Percentiles rank a stretch among this genome's conserved stretches.
phyloP scores from a whole-genome alignment of 1,140 invertebrate genomes.

The Drosophila navojoa region DNA sequence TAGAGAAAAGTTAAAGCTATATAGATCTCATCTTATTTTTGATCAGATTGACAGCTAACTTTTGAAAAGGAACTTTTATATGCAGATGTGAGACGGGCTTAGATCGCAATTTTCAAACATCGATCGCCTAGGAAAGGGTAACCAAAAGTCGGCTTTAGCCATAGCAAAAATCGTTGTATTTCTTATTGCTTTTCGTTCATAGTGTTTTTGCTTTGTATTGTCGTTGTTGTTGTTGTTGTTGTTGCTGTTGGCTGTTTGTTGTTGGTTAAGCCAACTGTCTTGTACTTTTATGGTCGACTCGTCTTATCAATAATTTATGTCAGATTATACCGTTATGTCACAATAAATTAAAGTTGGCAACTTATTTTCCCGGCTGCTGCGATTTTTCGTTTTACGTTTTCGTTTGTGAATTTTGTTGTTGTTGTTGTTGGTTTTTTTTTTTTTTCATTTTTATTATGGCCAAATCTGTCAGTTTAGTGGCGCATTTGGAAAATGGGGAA shows the following conservation, averaged over 20 bases:
- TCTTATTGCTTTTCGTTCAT: constrained; percentile 18
- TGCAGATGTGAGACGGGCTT: too few relatives aligned
- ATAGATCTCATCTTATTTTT: too few relatives aligned
- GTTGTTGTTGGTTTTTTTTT: too few relatives aligned
- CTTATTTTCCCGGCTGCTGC: constrained; percentile 76
- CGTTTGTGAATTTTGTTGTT: constrained; percentile 10
- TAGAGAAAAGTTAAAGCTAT: too few relatives aligned
- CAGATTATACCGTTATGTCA: constrained; percentile 83
- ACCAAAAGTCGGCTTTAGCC: constrained; percentile 18
- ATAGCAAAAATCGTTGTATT: not conserved
- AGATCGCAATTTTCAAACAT: too few relatives aligned
- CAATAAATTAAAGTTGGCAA: constrained; percentile 83
- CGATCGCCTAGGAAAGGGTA: constrained; percentile 6
- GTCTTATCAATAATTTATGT: constrained; percentile 83
- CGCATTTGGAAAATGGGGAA: constrained; percentile 76
- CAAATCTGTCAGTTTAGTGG: constrained; percentile 81
- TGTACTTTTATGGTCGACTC: constrained; percentile 80
- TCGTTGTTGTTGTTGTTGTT: constrained; percentile 26
- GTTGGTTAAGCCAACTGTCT: constrained; percentile 77
- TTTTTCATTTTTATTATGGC: constrained; percentile 71
- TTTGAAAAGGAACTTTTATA: too few relatives aligned
- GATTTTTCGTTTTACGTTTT: constrained; percentile 54
- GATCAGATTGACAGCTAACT: too few relatives aligned
- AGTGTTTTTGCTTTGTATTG: not conserved
- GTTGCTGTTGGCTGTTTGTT: constrained; percentile 35